Evolutionary conservation across 1,140 invertebrate genomes (phyloP).

Genomic region (Pogonus chalceus): DNA sequence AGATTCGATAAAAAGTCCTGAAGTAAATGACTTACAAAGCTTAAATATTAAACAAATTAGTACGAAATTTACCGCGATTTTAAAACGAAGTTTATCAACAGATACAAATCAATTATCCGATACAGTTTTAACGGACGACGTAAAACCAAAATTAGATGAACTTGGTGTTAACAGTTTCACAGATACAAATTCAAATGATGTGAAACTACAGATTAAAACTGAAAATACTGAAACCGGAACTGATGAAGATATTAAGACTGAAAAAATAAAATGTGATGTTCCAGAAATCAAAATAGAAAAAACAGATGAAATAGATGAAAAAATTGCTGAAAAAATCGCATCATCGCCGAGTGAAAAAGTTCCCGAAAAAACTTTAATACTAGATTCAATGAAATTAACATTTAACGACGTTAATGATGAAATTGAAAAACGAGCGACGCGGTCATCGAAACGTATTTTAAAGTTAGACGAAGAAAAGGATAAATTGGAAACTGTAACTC

Average conservation of each 20-base stretch:
- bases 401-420: conserved; percentile 29
- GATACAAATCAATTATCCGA: conserved; percentile 27
- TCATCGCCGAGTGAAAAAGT: conserved; percentile 31
- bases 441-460: conserved; percentile 6
- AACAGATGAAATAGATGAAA: conserved; percentile 26
- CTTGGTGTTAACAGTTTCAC: conserved; percentile 12
- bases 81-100: conserved; percentile 19
- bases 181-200: conserved; percentile 30
- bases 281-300: conserved; percentile 26
- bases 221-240: conserved; percentile 10
- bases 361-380: conserved; percentile 33
- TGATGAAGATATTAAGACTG: conserved; percentile 17
- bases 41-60: conserved; percentile 7
- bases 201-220: conserved; percentile 15
- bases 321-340: conserved; percentile 28
- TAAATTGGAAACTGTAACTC: not conserved
- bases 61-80: conserved; percentile 14
- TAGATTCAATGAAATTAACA: conserved; percentile 37
- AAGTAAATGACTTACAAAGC: conserved; percentile 7
- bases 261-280: conserved; percentile 21
- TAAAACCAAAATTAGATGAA: not conserved
- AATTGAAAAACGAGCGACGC: conserved; percentile 9
- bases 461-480: conserved; percentile 15
- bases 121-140: not conserved
- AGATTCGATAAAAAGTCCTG: conserved; percentile 13